Evolutionary conservation across 2,888 invertebrate species (phyloP), one percentile per base, ranked within the genome.

Genomic region (Crematogaster levior): DNA sequence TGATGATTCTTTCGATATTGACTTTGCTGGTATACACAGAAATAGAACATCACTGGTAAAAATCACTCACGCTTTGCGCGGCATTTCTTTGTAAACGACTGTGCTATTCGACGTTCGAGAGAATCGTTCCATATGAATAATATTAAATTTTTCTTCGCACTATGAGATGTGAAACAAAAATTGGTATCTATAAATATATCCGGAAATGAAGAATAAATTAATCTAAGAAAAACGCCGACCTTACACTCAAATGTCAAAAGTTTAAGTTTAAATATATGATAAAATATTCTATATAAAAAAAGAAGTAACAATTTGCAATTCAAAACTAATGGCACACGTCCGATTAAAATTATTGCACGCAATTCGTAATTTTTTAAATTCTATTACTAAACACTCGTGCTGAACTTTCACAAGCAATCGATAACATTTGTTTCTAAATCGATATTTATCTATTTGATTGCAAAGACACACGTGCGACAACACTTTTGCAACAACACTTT

Each of bases 1-100:
- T 79, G 81, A 87, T 83, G 74, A 81, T 81, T 85, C 75, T 81
- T 75, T 74, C 40, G 86, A 86, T 87, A 86, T 81, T 86, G 85
- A 85, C 81, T 86, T 60, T 74, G 73, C 40, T 12, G 75, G 30
- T 30, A 43, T 37, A 30, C 43, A 34, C 24, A 12, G 77, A 43
- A 43, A 56, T 21, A 56, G n/a, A 30, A 46, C 48, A 34, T 65
- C 74, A 27, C 51, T 7, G 56, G 24, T 24, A 24, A 79, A 43
- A 70, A 53, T 77, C 5, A 40, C 12, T 37, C 46, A n/a, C 56
- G 43, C 21, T 68, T 40, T 5, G 43, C 70, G 46, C 40, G 53
- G 43, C 43, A 51, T 74, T 51, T 74, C 37, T 24, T 61, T 37
- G 74, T 24, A 24, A 51, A 4, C 10, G 18, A 0, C 53, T 24